These are phyloP conservation scores for Lepidotrigona ventralis DNA, from an alignment of 1,140 invertebrate species.

Conservation along the genomic window DNA sequence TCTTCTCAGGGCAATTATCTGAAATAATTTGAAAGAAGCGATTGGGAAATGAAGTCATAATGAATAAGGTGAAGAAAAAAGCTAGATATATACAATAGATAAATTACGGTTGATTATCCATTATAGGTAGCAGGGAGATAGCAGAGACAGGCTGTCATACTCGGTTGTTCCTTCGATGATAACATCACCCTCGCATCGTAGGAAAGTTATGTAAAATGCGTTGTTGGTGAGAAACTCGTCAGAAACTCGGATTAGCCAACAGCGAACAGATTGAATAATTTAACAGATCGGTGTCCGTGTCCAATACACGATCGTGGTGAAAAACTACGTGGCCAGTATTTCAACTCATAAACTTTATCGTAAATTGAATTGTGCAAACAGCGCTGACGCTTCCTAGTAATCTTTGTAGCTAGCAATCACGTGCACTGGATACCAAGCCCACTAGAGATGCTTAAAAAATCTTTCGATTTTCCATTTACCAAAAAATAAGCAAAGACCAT, in stretches of 20 bases:
- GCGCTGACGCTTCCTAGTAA: neutral
- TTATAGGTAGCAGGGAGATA: neutral
- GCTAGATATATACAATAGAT: neutral
- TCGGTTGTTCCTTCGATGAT: neutral
- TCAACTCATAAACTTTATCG: slow-evolving; percentile 12
- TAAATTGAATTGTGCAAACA: slow-evolving; percentile 21
- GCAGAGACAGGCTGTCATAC: neutral
- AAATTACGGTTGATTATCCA: neutral
- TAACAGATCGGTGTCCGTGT: slow-evolving; percentile 8
- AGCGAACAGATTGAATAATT: slow-evolving; percentile 29
- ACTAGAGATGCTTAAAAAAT: neutral
- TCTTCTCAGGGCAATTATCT: neutral
- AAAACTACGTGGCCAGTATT: slow-evolving; percentile 29
- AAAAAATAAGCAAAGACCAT: neutral
- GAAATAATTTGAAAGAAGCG: neutral
- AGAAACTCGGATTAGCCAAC: slow-evolving; percentile 11
- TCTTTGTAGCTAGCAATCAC: neutral
- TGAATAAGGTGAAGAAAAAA: neutral
- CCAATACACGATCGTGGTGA: neutral
- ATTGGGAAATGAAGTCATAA: neutral
- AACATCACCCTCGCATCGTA: neutral
- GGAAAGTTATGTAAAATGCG: slow-evolving; percentile 15
- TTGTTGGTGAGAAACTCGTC: slow-evolving; percentile 9
- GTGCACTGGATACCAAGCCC: neutral
- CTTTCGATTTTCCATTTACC: neutral